A percentile compares a stretch with the other conserved stretches of the same genome.
Conservation (phyloP, 1,140 invertebrate species). For the Polyergus mexicanus region DNA sequence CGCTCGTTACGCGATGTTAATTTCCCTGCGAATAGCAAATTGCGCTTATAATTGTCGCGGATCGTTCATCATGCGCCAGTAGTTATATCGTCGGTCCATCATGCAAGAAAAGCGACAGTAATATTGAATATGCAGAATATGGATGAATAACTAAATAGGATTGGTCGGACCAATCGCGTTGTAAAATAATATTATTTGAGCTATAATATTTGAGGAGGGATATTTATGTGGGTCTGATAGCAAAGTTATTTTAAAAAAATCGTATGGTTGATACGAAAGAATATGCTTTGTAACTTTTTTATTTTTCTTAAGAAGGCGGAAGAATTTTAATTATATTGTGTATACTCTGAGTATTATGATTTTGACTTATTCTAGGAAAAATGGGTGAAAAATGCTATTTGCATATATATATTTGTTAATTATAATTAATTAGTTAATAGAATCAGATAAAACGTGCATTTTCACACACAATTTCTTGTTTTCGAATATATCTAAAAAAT, state of each 20-base stretch:
- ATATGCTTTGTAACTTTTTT: neutral
- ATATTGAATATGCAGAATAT: neutral
- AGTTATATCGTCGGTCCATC: neutral
- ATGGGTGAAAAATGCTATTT: too few relatives aligned
- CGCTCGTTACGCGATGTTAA: constrained; percentile 43
- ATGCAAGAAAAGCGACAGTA: constrained; percentile 10
- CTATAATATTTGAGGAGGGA: neutral
- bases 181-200: neutral
- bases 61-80: neutral
- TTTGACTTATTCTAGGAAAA: too few relatives aligned
- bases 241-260: neutral
- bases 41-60: neutral
- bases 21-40: constrained; percentile 38
- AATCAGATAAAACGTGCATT: neutral
- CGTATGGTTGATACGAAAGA: neutral
- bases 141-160: too few relatives aligned
- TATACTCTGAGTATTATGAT: too few relatives aligned
- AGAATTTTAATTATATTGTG: neutral
- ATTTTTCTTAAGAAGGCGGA: neutral
- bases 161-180: neutral
- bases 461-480: neutral
- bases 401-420: neutral
- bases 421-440: neutral
- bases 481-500: neutral
- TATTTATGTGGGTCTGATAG: neutral